phyloP scores from a whole-genome alignment of 2,888 invertebrate species.

The Argyresthia goedartella region DNA sequence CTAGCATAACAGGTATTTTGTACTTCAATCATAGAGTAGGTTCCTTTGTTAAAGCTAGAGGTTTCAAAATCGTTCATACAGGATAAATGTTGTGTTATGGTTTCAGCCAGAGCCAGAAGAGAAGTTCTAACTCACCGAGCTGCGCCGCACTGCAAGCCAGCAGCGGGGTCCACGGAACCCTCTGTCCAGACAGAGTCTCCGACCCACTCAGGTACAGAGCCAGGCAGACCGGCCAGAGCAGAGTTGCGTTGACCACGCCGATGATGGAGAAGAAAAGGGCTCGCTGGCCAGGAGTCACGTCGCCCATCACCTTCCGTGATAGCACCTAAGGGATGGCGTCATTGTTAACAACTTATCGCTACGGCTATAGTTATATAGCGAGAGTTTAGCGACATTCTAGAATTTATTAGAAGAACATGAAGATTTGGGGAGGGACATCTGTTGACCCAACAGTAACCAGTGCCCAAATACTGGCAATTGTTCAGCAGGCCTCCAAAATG shows the following conservation, averaged over 20 bases:
- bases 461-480: too few species aligned
- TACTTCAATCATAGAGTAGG: too few species aligned
- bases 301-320: slow-evolving; percentile 94
- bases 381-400: too few species aligned
- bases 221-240: slow-evolving; percentile 93
- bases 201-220: slow-evolving; percentile 88
- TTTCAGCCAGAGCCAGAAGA: not conserved
- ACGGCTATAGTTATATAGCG: too few species aligned
- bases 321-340: slow-evolving; percentile 76
- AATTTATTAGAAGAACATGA: too few species aligned
- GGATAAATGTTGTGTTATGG: too few species aligned
- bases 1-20: too few species aligned
- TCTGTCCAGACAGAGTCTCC: slow-evolving; percentile 85
- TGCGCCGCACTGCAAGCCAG: slow-evolving; percentile 84
- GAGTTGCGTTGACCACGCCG: slow-evolving; percentile 87
- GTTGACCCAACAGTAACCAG: too few species aligned
- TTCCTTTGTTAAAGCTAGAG: too few species aligned
- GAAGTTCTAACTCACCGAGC: slow-evolving; percentile 78
- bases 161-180: slow-evolving; percentile 90
- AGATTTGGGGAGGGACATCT: too few species aligned
- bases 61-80: too few species aligned
- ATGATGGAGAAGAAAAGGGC: slow-evolving; percentile 94
- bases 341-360: not conserved
- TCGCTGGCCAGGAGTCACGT: slow-evolving; percentile 92
- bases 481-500: too few species aligned